These are phyloP conservation scores for Ecliptopera silaceata DNA, from an alignment of 2,888 invertebrate species.

Conservation along the genomic window DNA sequence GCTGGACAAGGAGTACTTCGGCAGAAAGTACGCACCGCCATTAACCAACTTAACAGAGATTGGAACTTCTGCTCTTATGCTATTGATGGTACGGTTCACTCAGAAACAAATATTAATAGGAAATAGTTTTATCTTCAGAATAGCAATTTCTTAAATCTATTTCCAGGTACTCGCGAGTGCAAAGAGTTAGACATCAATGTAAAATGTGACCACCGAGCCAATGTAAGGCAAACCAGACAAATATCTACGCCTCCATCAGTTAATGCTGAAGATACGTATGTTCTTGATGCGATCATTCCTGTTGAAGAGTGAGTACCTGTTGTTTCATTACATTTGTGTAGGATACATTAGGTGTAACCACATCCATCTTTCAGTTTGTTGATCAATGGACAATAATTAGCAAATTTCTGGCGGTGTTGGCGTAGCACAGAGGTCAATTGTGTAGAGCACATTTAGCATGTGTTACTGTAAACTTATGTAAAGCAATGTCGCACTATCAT, in stretches of 20 bases:
- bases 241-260: slow-evolving; percentile 75
- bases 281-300: slow-evolving; percentile 91
- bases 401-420: slow-evolving; percentile 43
- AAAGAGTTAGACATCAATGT: slow-evolving; percentile 95
- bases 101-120: background rate
- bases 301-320: slow-evolving; percentile 91
- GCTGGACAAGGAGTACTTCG: slow-evolving; percentile 96
- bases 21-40: slow-evolving; percentile 93
- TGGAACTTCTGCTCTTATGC: slow-evolving; percentile 98
- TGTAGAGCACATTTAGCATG: slow-evolving; percentile 49
- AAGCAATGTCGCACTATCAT: slow-evolving; percentile 34
- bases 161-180: slow-evolving; percentile 90
- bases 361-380: slow-evolving; percentile 10
- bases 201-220: slow-evolving; percentile 92
- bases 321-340: slow-evolving; percentile 1
- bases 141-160: background rate
- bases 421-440: slow-evolving; percentile 33
- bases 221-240: slow-evolving; percentile 86
- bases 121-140: background rate
- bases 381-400: background rate
- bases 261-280: slow-evolving; percentile 91
- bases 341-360: too few relatives aligned
- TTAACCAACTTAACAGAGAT: slow-evolving; percentile 95
- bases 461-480: slow-evolving; percentile 39
- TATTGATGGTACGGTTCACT: slow-evolving; percentile 85